Conservation (phyloP, 2,113 vertebrate species). For the Tupaia chinensis region DNA sequence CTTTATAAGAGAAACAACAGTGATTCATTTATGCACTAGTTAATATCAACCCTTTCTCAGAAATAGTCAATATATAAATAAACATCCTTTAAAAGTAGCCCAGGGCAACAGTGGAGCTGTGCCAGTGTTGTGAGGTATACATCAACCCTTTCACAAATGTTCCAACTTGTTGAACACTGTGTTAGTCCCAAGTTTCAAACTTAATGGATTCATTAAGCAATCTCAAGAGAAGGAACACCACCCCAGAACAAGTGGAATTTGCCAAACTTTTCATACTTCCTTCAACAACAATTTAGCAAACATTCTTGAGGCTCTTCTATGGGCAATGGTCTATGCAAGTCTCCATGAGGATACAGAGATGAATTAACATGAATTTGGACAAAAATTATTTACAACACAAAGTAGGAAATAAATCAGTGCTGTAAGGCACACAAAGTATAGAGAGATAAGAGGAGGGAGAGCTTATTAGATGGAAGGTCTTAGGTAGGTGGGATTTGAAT, state of each 20-base stretch:
- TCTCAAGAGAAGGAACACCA: not conserved
- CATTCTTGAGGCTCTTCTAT: not conserved
- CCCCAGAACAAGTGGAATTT: conserved; percentile 1
- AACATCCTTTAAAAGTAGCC: conserved; percentile 57
- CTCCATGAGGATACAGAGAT: not conserved
- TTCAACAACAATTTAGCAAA: not conserved
- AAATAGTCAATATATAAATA: conserved; percentile 45
- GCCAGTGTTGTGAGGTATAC: not conserved
- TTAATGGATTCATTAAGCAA: conserved; percentile 6
- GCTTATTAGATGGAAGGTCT: not conserved
- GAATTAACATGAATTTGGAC: not conserved
- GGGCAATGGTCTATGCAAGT: not conserved
- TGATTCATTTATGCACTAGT: conserved; percentile 27
- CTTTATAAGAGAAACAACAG: not conserved
- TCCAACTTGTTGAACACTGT: conserved; percentile 32
- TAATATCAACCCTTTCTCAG: conserved; percentile 38
- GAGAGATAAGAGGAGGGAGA: not conserved
- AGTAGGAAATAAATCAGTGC: not conserved
- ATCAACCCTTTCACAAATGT: not conserved
- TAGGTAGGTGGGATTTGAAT: not conserved
- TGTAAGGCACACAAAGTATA: not conserved
- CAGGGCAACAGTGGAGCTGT: not conserved
- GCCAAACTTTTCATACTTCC: not conserved
- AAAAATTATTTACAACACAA: not conserved
- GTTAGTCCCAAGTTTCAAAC: conserved; percentile 55